Conservation (phyloP, 2,888 invertebrate species). For the Dugesia japonica region DNA sequence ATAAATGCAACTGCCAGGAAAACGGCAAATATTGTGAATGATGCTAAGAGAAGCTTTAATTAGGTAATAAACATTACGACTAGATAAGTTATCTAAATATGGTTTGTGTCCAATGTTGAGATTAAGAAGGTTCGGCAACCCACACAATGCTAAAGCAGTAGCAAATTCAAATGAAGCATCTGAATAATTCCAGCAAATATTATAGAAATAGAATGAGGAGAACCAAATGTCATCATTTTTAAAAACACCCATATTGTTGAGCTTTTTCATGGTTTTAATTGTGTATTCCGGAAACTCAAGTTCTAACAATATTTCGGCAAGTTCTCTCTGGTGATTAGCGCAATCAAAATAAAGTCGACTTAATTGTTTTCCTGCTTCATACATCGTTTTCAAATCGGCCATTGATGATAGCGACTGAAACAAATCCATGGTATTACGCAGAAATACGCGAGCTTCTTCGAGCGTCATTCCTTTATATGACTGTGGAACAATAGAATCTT, state of each 20-base stretch:
- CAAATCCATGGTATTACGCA: constrained; percentile 27
- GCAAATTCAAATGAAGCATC: constrained; percentile 41
- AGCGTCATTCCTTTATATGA: constrained; percentile 28
- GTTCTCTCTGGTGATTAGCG: constrained; percentile 25
- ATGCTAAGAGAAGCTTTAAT: constrained; percentile 40
- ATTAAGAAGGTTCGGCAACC: constrained; percentile 40
- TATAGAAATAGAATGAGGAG: constrained; percentile 43
- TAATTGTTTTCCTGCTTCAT: constrained; percentile 33
- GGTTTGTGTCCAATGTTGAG: constrained; percentile 43
- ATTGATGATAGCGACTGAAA: constrained; percentile 32
- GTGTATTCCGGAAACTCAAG: constrained; percentile 35
- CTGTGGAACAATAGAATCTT: constrained; percentile 25
- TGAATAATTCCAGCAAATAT: constrained; percentile 43
- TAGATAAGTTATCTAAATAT: constrained; percentile 41
- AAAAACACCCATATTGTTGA: constrained; percentile 43
- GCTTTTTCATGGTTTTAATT: constrained; percentile 40
- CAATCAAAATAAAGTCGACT: constrained; percentile 33
- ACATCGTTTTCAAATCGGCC: constrained; percentile 31
- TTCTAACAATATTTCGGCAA: constrained; percentile 23
- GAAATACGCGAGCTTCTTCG: constrained; percentile 23
- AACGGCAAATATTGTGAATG: constrained; percentile 42
- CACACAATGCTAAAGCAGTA: constrained; percentile 39
- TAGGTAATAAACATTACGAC: constrained; percentile 37
- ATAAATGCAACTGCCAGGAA: constrained; percentile 39
- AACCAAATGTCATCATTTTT: constrained; percentile 45